phyloP scores from a whole-genome alignment of 2,888 invertebrate species.

The Odontocerum albicorne region DNA sequence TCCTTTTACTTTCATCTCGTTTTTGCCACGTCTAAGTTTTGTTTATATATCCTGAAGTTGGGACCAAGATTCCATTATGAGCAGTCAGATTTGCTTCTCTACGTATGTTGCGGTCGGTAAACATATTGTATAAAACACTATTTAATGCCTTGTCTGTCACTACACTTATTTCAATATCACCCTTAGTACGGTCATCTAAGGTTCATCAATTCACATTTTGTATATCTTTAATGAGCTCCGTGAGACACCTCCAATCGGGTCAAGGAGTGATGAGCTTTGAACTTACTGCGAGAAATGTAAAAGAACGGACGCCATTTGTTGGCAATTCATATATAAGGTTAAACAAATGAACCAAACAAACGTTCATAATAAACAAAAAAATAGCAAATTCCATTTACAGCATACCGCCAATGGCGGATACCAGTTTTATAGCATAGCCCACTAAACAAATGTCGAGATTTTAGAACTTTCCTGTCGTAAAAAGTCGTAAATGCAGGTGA shows the following conservation, averaged over 20 bases:
- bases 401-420: constrained; percentile 2
- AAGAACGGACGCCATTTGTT: not conserved
- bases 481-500: constrained; percentile 12
- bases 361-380: constrained; percentile 8
- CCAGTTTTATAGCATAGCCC: constrained; percentile 4
- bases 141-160: too few relatives aligned
- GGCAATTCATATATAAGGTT: not conserved
- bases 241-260: not conserved
- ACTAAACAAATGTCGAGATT: constrained; percentile 7
- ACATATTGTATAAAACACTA: too few relatives aligned
- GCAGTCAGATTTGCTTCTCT: too few relatives aligned
- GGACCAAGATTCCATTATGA: too few relatives aligned
- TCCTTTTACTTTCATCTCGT: too few relatives aligned
- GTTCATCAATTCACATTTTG: too few relatives aligned
- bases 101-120: too few relatives aligned
- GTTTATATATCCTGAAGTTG: too few relatives aligned
- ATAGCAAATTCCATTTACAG: constrained; percentile 17
- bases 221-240: too few relatives aligned
- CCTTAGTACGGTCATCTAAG: too few relatives aligned
- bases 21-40: too few relatives aligned
- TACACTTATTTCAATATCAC: too few relatives aligned
- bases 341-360: constrained; percentile 15
- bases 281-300: not conserved
- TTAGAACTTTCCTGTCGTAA: constrained; percentile 13
- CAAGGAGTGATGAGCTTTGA: not conserved